These are phyloP conservation scores for Chloropsis cyanopogon DNA, from an alignment of 2,113 vertebrate species.

Conservation along the genomic window DNA sequence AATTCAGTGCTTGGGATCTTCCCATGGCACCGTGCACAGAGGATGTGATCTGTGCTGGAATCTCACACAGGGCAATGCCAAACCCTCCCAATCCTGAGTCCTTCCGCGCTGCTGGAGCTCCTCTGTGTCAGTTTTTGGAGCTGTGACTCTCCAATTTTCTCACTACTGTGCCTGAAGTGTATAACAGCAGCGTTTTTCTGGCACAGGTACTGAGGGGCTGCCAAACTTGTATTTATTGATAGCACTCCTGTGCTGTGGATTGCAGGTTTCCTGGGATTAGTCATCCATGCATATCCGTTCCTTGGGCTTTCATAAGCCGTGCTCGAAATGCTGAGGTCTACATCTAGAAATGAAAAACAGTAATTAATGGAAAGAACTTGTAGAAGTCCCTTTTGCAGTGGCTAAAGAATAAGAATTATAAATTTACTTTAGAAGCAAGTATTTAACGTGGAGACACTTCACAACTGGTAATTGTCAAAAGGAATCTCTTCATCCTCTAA, in stretches of 20 bases:
- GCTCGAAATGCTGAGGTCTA: not conserved
- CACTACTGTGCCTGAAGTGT: not conserved
- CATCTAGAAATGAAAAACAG: not conserved
- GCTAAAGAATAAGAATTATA: slow-evolving; percentile 31
- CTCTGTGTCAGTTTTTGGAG: not conserved
- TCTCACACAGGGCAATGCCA: not conserved
- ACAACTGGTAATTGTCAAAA: slow-evolving; percentile 2
- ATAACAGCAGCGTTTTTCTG: not conserved
- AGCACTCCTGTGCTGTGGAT: not conserved
- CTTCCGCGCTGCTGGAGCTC: not conserved
- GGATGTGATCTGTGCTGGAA: not conserved
- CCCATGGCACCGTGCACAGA: not conserved
- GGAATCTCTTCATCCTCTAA: slow-evolving; percentile 2
- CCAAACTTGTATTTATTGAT: not conserved
- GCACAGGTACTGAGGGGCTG: not conserved
- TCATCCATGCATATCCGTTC: not conserved
- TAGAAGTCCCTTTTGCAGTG: not conserved
- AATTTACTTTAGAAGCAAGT: slow-evolving; percentile 41
- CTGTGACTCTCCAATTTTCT: not conserved
- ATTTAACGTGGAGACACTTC: not conserved
- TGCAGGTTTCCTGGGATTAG: not conserved
- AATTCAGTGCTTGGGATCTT: not conserved
- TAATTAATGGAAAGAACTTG: not conserved
- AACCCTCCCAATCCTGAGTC: not conserved
- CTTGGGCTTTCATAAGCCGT: not conserved